These are phyloP conservation scores for Pangasius macronema DNA, from an alignment of 2,797 vertebrate species.

Conservation along the genomic window DNA sequence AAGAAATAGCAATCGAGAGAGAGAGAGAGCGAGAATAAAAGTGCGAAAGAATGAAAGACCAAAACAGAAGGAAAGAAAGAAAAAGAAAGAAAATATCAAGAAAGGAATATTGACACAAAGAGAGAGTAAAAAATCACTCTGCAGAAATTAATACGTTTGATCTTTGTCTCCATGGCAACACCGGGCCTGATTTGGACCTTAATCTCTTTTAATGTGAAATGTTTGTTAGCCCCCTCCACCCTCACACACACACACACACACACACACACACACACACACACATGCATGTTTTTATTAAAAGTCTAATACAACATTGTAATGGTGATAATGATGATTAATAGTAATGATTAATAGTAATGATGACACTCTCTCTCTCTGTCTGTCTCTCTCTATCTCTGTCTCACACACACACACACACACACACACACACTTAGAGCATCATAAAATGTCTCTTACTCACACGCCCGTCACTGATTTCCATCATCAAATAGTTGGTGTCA, in stretches of 20 bases:
- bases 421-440: not conserved
- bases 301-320: not conserved
- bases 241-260: not conserved
- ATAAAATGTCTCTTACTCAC: not conserved
- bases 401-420: not conserved
- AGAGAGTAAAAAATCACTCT: constrained; percentile 53
- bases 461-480: not conserved
- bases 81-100: constrained; percentile 9
- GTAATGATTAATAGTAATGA: not conserved
- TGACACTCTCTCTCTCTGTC: constrained; percentile 20
- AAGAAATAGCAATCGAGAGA: not conserved
- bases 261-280: not conserved
- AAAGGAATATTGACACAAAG: constrained; percentile 8
- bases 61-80: not conserved
- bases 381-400: not conserved
- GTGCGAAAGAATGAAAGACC: not conserved
- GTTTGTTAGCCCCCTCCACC: constrained; percentile 50
- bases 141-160: constrained; percentile 61
- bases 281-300: not conserved
- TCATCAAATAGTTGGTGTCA: not conserved
- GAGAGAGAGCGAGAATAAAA: not conserved
- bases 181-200: constrained; percentile 57
- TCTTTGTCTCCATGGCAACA: constrained; percentile 55
- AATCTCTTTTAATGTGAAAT: constrained; percentile 69
- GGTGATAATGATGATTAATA: not conserved